phyloP scores from a whole-genome alignment of 2,797 vertebrate genomes.

The Phoeniculus purpureus region DNA sequence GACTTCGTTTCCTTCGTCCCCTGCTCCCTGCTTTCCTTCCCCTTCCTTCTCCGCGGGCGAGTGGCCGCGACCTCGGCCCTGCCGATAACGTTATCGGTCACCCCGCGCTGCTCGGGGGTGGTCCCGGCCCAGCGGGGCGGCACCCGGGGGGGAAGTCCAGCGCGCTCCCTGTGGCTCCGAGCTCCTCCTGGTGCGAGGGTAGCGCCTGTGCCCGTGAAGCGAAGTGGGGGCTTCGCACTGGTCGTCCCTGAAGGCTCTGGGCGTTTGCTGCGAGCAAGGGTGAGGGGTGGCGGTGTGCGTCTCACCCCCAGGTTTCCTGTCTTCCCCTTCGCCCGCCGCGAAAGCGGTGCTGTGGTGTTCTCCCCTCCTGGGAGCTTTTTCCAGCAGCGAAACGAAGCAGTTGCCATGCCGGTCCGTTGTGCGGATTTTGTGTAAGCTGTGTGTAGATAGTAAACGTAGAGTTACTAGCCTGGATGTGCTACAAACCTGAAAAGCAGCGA shows the following conservation, averaged over 20 bases:
- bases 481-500: not conserved
- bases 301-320: not conserved
- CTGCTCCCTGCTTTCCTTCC: not conserved
- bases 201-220: not conserved
- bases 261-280: not conserved
- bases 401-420: not conserved
- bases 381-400: not conserved
- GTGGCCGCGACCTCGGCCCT: not conserved
- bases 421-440: not conserved
- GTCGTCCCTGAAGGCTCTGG: not conserved
- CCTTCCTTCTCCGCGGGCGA: not conserved
- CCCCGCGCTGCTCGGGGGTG: not conserved
- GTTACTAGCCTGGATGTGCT: not conserved
- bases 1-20: constrained; percentile 1
- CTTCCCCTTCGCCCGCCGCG: not conserved
- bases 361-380: not conserved
- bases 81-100: not conserved
- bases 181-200: not conserved
- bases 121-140: not conserved
- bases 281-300: rapidly evolving
- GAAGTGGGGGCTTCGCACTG: not conserved
- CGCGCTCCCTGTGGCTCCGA: not conserved
- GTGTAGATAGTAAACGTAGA: not conserved
- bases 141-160: not conserved
- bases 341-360: not conserved